Evolutionary conservation across 2,797 vertebrate genomes (phyloP).

Genomic region (Podarcis siculus): DNA sequence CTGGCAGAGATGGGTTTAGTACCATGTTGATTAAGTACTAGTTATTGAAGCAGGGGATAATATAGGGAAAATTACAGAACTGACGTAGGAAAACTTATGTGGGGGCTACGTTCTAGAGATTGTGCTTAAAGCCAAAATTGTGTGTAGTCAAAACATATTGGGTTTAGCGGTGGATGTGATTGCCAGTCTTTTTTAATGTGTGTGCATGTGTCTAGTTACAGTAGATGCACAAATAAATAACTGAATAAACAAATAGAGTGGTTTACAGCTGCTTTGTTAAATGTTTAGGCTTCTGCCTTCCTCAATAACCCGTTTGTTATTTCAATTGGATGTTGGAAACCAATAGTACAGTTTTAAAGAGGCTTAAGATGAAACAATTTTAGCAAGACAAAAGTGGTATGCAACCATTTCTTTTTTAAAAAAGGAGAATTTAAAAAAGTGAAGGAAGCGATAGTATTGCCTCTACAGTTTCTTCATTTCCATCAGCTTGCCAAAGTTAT

Average conservation of each 20-base stretch:
- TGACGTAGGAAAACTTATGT: conserved; percentile 8
- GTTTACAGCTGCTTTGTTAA: background rate
- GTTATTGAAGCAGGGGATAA: conserved; percentile 8
- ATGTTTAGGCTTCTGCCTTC: background rate
- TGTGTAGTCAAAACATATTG: too few species aligned
- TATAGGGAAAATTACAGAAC: background rate
- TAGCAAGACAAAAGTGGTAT: background rate
- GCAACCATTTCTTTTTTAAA: background rate
- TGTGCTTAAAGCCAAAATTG: too few species aligned
- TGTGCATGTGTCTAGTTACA: too few species aligned
- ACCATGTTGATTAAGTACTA: conserved; percentile 8
- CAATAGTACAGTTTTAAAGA: background rate
- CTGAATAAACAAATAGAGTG: too few species aligned
- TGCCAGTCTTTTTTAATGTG: too few species aligned
- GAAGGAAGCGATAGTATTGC: too few species aligned
- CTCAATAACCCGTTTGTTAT: background rate
- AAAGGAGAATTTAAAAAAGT: background rate
- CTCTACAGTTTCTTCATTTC: background rate
- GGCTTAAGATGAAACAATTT: background rate
- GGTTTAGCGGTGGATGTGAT: too few species aligned
- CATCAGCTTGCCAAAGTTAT: background rate
- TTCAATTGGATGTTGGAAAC: background rate
- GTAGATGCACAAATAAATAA: too few species aligned
- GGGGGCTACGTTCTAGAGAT: too few species aligned
- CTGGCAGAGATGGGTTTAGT: conserved; percentile 5